These are phyloP conservation scores for Gyrodactylus salaris DNA, from an alignment of 1,140 invertebrate genomes.

Conservation along the genomic window DNA sequence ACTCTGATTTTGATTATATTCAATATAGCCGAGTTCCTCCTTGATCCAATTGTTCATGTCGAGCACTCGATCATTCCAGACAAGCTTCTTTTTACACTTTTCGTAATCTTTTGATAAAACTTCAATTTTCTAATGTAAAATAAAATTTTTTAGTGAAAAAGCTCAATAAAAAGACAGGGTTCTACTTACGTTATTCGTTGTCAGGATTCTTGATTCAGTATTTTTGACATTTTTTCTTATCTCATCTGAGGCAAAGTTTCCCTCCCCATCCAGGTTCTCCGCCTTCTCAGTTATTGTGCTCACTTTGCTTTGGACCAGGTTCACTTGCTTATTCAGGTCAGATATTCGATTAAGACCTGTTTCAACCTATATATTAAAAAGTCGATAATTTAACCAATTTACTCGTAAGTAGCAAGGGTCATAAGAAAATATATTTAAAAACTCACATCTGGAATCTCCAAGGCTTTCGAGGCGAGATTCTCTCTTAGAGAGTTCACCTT, in stretches of 20 bases:
- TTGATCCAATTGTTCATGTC: neutral
- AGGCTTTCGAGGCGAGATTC: neutral
- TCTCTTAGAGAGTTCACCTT: neutral
- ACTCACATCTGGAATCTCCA: neutral
- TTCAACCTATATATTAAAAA: too few relatives aligned
- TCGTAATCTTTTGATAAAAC: neutral
- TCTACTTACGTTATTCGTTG: too few relatives aligned
- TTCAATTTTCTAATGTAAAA: neutral
- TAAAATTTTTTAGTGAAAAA: too few relatives aligned
- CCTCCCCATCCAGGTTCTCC: neutral
- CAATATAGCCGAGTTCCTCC: neutral
- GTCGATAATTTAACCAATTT: too few relatives aligned
- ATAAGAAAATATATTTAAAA: neutral
- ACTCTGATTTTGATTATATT: neutral
- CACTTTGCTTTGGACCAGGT: neutral
- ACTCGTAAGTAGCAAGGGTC: too few relatives aligned
- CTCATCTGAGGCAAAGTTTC: neutral
- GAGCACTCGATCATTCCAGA: neutral
- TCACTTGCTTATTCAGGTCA: neutral
- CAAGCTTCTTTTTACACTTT: neutral
- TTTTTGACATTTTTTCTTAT: too few relatives aligned
- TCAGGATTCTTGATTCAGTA: too few relatives aligned
- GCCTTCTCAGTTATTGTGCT: neutral
- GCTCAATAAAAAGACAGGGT: too few relatives aligned
- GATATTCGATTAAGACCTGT: too few relatives aligned